Conservation (phyloP, 2,113 vertebrate species). For the Hydrochoerus hydrochaeris region DNA sequence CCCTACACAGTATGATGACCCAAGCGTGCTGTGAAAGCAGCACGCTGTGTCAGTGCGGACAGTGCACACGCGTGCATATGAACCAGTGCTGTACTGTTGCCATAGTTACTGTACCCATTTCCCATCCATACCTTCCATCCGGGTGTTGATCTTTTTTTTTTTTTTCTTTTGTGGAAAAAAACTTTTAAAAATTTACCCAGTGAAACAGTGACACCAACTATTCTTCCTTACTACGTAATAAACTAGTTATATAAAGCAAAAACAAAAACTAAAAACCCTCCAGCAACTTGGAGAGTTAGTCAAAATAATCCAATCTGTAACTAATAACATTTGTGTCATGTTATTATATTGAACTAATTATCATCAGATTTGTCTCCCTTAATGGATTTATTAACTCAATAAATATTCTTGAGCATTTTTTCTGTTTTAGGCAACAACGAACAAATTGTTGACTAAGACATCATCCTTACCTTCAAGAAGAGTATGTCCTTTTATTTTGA, state of each 20-base stretch:
- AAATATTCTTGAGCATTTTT: neutral
- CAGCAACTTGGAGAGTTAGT: neutral
- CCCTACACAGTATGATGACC: neutral
- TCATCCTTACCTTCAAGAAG: neutral
- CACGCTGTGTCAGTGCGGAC: neutral
- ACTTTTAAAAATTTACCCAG: neutral
- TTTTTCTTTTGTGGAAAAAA: neutral
- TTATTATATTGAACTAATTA: slow-evolving; percentile 2
- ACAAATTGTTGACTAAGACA: neutral
- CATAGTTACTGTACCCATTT: neutral
- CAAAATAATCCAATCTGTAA: neutral
- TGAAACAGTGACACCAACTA: neutral
- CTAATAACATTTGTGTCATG: neutral
- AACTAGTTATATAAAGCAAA: neutral
- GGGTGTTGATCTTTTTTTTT: neutral
- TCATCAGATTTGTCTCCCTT: neutral
- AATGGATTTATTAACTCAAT: slow-evolving; percentile 26
- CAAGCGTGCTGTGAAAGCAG: neutral
- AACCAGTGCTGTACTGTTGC: neutral
- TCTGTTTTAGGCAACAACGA: slow-evolving; percentile 25
- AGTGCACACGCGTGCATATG: rapidly evolving
- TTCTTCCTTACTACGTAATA: neutral
- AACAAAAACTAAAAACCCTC: neutral
- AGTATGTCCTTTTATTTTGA: slow-evolving; percentile 2
- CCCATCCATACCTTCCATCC: neutral